Conservation (phyloP, 2,888 invertebrate genomes). For the Stramonita haemastoma region DNA sequence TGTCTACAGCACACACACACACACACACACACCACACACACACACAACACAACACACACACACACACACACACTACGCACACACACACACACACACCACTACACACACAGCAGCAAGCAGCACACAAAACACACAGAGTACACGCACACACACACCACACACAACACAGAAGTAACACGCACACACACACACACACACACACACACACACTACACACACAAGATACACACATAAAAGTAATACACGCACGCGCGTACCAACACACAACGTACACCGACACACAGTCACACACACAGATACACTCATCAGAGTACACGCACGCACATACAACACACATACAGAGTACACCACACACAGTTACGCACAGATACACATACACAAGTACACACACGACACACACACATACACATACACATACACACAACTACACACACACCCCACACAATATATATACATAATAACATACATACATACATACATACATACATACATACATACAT, state of each 20-base stretch:
- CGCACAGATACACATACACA: neutral
- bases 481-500: no score
- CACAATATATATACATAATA: no score
- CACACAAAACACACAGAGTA: no score
- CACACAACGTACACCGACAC: neutral
- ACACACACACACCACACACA: no score
- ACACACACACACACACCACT: no score
- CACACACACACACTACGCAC: no score
- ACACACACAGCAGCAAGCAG: no score
- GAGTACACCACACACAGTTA: neutral
- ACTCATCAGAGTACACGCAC: neutral
- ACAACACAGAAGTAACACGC: neutral
- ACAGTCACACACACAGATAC: neutral
- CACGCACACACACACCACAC: neutral
- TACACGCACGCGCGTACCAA: neutral
- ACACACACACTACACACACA: conserved; percentile 10
- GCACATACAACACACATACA: neutral
- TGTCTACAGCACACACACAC: no score
- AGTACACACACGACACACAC: neutral
- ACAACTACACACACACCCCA: no score
- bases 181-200: conserved; percentile 17
- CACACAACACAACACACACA: no score
- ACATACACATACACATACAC: no score
- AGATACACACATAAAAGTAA: neutral
- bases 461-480: no score